Base-by-base conservation (phyloP, 2,113 vertebrate species). In the Ivindomyrus marchei region DNA sequence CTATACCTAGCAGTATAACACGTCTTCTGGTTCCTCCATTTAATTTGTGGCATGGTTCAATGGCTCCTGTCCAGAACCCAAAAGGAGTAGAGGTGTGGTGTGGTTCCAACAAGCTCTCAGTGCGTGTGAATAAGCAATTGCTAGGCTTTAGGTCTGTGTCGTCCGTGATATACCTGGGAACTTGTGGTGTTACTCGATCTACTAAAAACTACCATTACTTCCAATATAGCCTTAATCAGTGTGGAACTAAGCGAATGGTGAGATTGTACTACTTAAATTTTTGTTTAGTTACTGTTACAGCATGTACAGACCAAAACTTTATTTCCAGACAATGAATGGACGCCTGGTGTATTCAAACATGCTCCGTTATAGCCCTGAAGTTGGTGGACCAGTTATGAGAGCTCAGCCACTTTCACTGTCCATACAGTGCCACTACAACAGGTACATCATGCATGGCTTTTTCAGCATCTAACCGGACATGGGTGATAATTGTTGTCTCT, bases 341-440 rank as follows among this genome's bases (percentile, higher is more conserved):
- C 91, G 92, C 90, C 89, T 96, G 85, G 89, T 95, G 50, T 96
- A 94, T 85, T 89, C 91, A 17, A 93, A 91, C 66, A 27, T 45
- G 0, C 74, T 95, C 39, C 1, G 0, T 1, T 95, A 94, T 45
- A 90, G 27, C 11, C 93, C 95, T 2, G 92, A 92, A 52, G 90
- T 56, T 1, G 92, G 94, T 86, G 93, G 49, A 7, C 3, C n/a
- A 0, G 70, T 95, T 27, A 88, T 95, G 89, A 91, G 95, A 91
- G 93, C 91, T 0, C 39, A 90, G 24, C 92, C 94, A 0, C 92
- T 95, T 1, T 27, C 85, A 0, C 88, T 95, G 6, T 91, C 91
- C 39, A 90, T 96, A 66, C 91, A 94, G 49, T 95, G 95, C 88
- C 36, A 88, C 13, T 95, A 95, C 89, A 93, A 95, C 92, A 93